Base-by-base conservation (phyloP, 1,140 invertebrate genomes). In the Penaeus indicus region DNA sequence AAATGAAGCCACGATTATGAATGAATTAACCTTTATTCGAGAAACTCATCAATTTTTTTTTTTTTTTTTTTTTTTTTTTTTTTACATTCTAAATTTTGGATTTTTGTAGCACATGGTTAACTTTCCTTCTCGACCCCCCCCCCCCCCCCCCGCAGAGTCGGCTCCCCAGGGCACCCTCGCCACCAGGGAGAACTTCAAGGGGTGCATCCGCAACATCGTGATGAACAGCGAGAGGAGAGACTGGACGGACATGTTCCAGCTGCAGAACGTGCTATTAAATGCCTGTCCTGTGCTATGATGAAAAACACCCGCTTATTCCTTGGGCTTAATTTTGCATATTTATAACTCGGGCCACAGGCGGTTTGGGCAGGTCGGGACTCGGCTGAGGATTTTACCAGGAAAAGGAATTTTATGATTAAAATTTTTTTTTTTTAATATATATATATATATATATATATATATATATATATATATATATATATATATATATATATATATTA, bases 201-300 rank as follows among this genome's bases (percentile, higher is more conserved):
- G 97, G 16, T 99, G 97, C 94, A 96, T 99, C 91, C 94, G 96
- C 69, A 97, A 98, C 92, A 94, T 98, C 16, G 94, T 94, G 84
- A 96, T 98, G 93, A 94, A 60, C 89, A 93, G 92, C 77, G 94
- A 94, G 90, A 94, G 94, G 86, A 94, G 94, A 81, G 96, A 97
- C 92, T 98, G 97, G 97, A 96, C 95, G 22, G 95, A 96, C 89
- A 97, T 97, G 96, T 95, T 95, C 83, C 94, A 95, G 77, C 93
- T 97, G 78, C 95, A 97, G 89, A 96, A 97, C 93, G 96, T 98
- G 86, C 94, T 97, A 64, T 94, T 98, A 18, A 96, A 96, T 93
- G 97, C 97, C 32, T 98, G 97, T 93, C 96, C 96, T 22, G 90
- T 91, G 27, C 90, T 90, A 42, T 91, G 64, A 91, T 22, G n/a